These are phyloP conservation scores for Anorthoa munda DNA, from an alignment of 2,888 invertebrate genomes.

Conservation along the genomic window DNA sequence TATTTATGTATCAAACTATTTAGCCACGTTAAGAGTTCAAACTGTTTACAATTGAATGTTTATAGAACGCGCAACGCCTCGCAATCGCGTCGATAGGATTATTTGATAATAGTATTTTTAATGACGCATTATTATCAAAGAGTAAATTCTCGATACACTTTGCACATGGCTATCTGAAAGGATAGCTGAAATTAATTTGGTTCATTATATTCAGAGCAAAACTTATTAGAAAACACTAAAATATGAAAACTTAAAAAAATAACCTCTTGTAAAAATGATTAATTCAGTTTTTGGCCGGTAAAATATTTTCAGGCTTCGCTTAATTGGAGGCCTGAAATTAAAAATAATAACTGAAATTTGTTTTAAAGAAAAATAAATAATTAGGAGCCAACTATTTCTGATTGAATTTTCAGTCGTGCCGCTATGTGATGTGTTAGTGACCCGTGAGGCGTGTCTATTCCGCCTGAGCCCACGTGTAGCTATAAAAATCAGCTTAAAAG, in stretches of 20 bases:
- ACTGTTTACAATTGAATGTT: slow-evolving; percentile 65
- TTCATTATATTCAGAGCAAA: not conserved
- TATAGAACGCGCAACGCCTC: slow-evolving; percentile 61
- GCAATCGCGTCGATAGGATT: slow-evolving; percentile 58
- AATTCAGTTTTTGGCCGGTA: not conserved
- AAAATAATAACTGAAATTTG: not conserved
- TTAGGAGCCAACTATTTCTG: not conserved
- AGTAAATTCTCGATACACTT: slow-evolving; percentile 21
- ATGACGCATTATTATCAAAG: slow-evolving; percentile 43
- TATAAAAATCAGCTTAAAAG: slow-evolving; percentile 65
- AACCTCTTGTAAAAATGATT: not conserved
- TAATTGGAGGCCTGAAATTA: not conserved
- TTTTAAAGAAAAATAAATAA: not conserved
- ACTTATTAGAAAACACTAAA: not conserved
- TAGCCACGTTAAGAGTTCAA: slow-evolving; percentile 53
- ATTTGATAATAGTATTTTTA: slow-evolving; percentile 60
- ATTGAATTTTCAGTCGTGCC: slow-evolving; percentile 25
- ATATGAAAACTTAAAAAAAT: not conserved
- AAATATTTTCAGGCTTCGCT: not conserved
- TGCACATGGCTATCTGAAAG: slow-evolving; percentile 16
- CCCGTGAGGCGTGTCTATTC: slow-evolving; percentile 57
- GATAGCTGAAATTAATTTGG: slow-evolving; percentile 9
- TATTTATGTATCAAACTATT: slow-evolving; percentile 60
- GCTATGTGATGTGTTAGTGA: slow-evolving; percentile 38
- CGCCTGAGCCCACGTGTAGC: slow-evolving; percentile 61